These are phyloP conservation scores for Sternarchorhynchus goeldii DNA, from an alignment of 2,797 vertebrate species.

Conservation along the genomic window DNA sequence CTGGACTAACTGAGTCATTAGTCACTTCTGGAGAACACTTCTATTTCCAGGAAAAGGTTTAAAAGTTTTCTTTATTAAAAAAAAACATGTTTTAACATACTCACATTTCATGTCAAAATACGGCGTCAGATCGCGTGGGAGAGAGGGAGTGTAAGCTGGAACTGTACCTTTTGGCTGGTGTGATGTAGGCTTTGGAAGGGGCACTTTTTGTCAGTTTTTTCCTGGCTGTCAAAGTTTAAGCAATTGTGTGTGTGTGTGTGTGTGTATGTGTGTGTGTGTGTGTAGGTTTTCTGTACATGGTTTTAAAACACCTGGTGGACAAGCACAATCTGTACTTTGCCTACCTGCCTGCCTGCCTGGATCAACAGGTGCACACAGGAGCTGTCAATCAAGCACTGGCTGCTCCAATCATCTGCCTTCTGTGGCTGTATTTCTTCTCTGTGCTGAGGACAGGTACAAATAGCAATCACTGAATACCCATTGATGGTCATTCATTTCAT, in stretches of 20 bases:
- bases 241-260: background rate
- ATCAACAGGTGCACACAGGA: constrained; percentile 85
- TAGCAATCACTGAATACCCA: background rate
- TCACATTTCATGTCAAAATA: too few relatives aligned
- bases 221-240: too few relatives aligned
- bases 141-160: too few relatives aligned
- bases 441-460: constrained; percentile 84
- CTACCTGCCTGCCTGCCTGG: constrained; percentile 87
- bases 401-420: constrained; percentile 93
- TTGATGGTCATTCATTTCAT: background rate
- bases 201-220: background rate
- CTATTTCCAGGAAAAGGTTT: too few relatives aligned
- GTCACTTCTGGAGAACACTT: too few relatives aligned
- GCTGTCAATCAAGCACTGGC: constrained; percentile 92
- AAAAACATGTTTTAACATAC: too few relatives aligned
- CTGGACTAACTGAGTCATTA: too few relatives aligned
- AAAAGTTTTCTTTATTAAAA: too few relatives aligned
- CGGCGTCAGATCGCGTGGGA: too few relatives aligned
- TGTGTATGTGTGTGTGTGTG: background rate
- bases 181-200: background rate
- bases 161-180: background rate
- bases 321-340: constrained; percentile 93
- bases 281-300: constrained; percentile 89
- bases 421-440: constrained; percentile 96
- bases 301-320: constrained; percentile 93